These are phyloP conservation scores for Heterotilapia buettikoferi DNA, from an alignment of 2,113 vertebrate genomes.

Conservation along the genomic window DNA sequence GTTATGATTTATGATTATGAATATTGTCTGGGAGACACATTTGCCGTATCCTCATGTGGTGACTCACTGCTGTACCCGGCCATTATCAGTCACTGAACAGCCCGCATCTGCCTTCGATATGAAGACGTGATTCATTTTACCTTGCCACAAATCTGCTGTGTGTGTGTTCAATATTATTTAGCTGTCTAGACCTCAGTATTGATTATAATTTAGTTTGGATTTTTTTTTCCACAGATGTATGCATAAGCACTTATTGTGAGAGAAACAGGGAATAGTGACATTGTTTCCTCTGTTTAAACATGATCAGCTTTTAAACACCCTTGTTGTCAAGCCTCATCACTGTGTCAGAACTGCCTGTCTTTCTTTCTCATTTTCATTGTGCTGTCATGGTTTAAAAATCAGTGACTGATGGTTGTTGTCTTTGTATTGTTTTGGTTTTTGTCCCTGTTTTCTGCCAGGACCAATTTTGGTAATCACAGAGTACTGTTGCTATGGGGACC, in stretches of 20 bases:
- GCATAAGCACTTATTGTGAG: neutral
- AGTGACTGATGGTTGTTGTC: neutral
- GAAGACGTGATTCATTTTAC: slow-evolving; percentile 7
- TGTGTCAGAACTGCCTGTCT: neutral
- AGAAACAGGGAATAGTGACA: neutral
- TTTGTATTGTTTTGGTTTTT: neutral
- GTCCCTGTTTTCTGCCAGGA: slow-evolving; percentile 69
- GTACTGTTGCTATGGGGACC: slow-evolving; percentile 99
- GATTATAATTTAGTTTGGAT: neutral
- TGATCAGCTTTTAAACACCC: neutral
- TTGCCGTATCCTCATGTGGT: neutral
- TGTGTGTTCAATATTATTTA: slow-evolving; percentile 7
- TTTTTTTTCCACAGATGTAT: neutral
- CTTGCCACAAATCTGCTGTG: slow-evolving; percentile 8
- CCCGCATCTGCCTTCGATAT: neutral
- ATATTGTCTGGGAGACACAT: neutral
- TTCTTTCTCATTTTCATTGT: neutral
- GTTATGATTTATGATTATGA: neutral
- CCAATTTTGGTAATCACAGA: slow-evolving; percentile 97
- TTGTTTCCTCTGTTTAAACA: neutral
- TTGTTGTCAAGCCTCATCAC: neutral
- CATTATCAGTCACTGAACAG: slow-evolving; percentile 8
- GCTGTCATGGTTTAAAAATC: slow-evolving; percentile 7
- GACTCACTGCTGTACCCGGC: neutral
- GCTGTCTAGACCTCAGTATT: slow-evolving; percentile 7